Percentiles rank a stretch among this genome's conserved stretches.
These are phyloP conservation scores for Channallabes apus DNA, from an alignment of 2,797 vertebrate genomes.

Conservation along the genomic window DNA sequence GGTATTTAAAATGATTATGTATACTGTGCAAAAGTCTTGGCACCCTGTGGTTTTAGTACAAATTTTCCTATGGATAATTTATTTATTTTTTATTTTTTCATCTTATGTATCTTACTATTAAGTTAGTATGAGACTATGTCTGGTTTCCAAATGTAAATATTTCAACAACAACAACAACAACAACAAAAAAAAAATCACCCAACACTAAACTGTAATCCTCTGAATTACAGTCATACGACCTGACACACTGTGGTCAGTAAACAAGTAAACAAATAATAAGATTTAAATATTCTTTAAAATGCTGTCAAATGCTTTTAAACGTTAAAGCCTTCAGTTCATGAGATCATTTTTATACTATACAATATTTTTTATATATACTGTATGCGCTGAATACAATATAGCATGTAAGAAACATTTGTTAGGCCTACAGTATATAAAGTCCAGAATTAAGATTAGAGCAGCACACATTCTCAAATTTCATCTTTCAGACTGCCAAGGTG, in stretches of 20 bases:
- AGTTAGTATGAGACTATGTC: no score
- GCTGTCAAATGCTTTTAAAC: neutral
- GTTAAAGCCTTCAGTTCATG: neutral
- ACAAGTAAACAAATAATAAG: neutral
- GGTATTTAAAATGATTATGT: neutral
- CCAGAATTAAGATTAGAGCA: neutral
- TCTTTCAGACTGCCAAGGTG: neutral
- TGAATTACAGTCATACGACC: neutral
- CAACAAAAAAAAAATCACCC: neutral
- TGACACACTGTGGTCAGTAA: neutral
- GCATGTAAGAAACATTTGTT: neutral
- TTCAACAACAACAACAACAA: no score
- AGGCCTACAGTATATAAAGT: neutral
- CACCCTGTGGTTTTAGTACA: no score
- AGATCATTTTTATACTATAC: neutral
- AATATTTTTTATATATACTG: neutral
- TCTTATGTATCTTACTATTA: no score
- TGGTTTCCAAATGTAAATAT: no score
- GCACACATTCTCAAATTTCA: neutral
- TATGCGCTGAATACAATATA: neutral
- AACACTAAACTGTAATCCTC: neutral
- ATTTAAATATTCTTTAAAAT: slow-evolving; percentile 3
- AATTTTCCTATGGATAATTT: no score
- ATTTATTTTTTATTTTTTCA: no score
- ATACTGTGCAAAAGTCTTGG: no score